These are phyloP conservation scores for Tapera naevia DNA, from an alignment of 2,797 vertebrate species.

Conservation along the genomic window DNA sequence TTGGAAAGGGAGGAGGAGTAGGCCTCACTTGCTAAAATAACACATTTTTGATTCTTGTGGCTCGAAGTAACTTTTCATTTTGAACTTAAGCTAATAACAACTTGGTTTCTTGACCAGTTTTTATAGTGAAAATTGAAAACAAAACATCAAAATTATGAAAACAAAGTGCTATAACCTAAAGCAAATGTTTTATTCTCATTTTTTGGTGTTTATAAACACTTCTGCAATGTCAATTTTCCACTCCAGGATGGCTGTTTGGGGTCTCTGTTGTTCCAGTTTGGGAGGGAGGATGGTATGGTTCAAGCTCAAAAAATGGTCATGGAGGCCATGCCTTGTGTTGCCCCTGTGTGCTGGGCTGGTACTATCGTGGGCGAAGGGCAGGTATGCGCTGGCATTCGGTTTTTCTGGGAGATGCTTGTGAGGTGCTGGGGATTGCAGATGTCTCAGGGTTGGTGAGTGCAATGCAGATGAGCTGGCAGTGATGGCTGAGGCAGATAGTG, in stretches of 20 bases:
- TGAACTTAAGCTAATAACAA: neutral
- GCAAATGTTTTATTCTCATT: neutral
- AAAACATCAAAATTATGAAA: neutral
- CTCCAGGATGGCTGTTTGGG: neutral
- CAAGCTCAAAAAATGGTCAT: fast-evolving
- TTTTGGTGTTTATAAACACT: neutral
- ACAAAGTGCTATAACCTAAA: neutral
- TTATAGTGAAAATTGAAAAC: neutral
- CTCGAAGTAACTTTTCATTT: neutral
- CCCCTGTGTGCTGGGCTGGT: neutral
- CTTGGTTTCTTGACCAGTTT: neutral
- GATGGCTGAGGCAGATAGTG: conserved; percentile 18
- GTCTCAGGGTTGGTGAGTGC: neutral
- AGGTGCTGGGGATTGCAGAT: neutral
- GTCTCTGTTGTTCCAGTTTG: neutral
- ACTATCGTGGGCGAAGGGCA: neutral
- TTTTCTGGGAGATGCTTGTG: neutral
- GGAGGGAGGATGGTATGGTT: fast-evolving
- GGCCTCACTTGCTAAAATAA: conserved; percentile 13
- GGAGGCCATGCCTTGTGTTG: fast-evolving
- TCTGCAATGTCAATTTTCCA: fast-evolving
- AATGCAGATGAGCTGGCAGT: neutral
- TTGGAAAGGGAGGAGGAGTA: neutral
- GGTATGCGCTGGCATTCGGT: neutral
- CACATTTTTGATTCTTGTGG: neutral